phyloP scores from a whole-genome alignment of 1,140 invertebrate genomes.

The Grapholita molesta region DNA sequence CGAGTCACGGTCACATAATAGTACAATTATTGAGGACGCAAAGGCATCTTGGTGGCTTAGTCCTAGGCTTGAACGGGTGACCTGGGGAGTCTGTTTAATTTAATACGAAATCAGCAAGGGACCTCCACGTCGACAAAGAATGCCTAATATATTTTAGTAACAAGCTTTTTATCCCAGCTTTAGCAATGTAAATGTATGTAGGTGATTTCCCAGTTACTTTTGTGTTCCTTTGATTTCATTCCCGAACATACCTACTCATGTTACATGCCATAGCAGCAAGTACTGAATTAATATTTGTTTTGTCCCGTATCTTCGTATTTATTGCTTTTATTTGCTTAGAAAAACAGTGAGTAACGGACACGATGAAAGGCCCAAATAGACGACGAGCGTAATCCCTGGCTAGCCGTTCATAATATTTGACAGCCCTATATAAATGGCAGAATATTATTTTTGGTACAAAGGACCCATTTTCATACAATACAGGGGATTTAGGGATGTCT shows the following conservation, averaged over 20 bases:
- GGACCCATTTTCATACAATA: neutral
- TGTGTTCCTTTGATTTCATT: neutral
- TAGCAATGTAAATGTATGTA: no score
- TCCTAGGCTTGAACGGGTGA: no score
- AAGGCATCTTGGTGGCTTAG: no score
- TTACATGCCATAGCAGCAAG: neutral
- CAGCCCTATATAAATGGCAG: neutral
- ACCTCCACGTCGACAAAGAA: no score
- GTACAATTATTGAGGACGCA: no score
- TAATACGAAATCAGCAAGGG: no score
- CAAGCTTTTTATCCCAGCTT: no score
- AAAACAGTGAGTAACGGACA: neutral
- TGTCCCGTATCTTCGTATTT: neutral
- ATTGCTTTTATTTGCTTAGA: neutral
- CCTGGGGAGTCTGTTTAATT: no score
- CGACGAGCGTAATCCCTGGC: neutral
- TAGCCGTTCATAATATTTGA: conserved; percentile 4
- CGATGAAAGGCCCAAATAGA: conserved; percentile 1
- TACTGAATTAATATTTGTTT: neutral
- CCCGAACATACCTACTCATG: neutral
- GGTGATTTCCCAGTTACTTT: no score
- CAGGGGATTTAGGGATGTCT: neutral
- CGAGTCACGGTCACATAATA: no score
- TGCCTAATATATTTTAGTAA: no score
- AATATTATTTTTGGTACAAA: conserved; percentile 1